Base-by-base conservation (phyloP, 2,113 vertebrate species). In the Antennarius striatus region DNA sequence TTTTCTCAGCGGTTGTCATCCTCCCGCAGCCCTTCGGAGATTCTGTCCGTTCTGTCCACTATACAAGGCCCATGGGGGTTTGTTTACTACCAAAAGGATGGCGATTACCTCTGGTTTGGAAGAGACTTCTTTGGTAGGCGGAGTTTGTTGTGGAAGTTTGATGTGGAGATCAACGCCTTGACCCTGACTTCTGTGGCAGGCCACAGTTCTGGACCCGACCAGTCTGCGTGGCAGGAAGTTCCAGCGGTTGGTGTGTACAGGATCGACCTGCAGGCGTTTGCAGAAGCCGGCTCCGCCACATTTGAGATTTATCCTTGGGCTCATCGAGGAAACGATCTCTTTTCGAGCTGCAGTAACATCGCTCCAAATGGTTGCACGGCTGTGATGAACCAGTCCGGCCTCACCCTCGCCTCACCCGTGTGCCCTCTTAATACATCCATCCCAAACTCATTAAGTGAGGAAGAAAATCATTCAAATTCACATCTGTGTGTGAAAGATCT, bases 101-200 rank as follows among this genome's bases (percentile, higher is more conserved):
- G 47, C 36, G 92, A 94, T 49, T 90, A 68, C 66, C 91, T 99
- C 3, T 99, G 98, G 98, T 98, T 99, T 80, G 98, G 98, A 30
- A 92, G 96, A 73, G 98, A 99, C 81, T 96, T 94, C 82, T 96
- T 99, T 71, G 98, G 98, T 42, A 93, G 96, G 17, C 91, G 96
- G 46, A 99, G 98, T 82, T 91, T 99, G 81, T 91, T 99, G 63
- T 98, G 96, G 96, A 93, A 86, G 0, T 95, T 92, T 54, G 83
- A 76, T 22, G 61, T 74, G 1, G 64, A 8, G 5, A 51, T 56
- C 11, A 16, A 57, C 0, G 68, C 69, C 36, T 79, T 98, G 50
- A 91, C 83, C 52, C 87, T 99, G 28, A 68, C 92, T 0, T 99
- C 97, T 56, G 94, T 98, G 45, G 91, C 93, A 0, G 43, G 77